These are phyloP conservation scores for Holcopasites calliopsidis DNA, from an alignment of 1,140 invertebrate species.

Conservation along the genomic window DNA sequence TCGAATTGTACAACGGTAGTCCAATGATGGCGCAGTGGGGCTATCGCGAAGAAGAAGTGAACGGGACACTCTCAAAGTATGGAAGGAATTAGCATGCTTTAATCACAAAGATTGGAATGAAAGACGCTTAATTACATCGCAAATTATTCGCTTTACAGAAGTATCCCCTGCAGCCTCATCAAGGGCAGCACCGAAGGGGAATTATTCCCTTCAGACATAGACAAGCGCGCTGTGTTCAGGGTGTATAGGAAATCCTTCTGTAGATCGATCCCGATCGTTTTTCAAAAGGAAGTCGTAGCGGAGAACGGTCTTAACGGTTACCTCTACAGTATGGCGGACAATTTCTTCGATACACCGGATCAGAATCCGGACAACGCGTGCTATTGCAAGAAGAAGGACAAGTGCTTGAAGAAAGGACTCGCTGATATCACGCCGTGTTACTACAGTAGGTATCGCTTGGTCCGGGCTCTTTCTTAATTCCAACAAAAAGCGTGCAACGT, in stretches of 20 bases:
- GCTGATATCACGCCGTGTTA: conserved; percentile 86
- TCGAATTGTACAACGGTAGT: conserved; percentile 81
- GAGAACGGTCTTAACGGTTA: conserved; percentile 74
- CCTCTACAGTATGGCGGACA: conserved; percentile 77
- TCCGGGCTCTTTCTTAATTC: background rate
- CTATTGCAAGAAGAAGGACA: conserved; percentile 79
- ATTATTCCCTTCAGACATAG: conserved; percentile 81
- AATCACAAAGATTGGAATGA: background rate
- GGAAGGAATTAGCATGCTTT: background rate
- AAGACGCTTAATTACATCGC: no score
- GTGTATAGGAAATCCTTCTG: conserved; percentile 86
- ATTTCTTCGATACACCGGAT: conserved; percentile 81
- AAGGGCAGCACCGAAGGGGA: conserved; percentile 82
- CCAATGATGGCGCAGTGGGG: conserved; percentile 83
- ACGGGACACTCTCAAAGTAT: conserved; percentile 67
- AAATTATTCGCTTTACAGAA: conserved; percentile 60
- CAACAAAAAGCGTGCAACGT: background rate
- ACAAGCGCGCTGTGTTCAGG: conserved; percentile 79
- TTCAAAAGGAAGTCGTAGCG: conserved; percentile 64
- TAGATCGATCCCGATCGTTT: conserved; percentile 82
- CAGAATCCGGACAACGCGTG: conserved; percentile 83
- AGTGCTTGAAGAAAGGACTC: conserved; percentile 83
- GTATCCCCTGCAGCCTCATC: conserved; percentile 81
- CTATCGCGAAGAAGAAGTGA: conserved; percentile 73
- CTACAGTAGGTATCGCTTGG: conserved; percentile 81